Evolutionary conservation across 2,888 invertebrate genomes (phyloP).

Genomic region (Noctua janthe): DNA sequence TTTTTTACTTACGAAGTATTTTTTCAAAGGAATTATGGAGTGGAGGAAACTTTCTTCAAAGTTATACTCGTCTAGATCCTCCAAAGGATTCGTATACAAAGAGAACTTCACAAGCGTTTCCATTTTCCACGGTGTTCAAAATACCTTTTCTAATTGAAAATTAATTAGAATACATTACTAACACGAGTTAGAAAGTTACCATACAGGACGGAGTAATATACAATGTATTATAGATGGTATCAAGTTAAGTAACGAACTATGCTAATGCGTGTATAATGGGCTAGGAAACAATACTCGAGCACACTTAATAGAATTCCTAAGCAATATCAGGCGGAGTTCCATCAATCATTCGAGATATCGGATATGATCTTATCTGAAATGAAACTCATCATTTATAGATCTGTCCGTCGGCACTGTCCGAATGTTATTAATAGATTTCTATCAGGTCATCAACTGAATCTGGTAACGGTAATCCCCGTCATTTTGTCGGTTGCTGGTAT

Average conservation of each 20-base stretch:
- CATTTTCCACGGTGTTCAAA: conserved; percentile 42
- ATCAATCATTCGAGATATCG: conserved; percentile 87
- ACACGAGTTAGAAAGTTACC: conserved; percentile 47
- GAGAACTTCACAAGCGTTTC: conserved; percentile 46
- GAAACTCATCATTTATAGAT: conserved; percentile 90
- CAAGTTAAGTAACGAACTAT: conserved; percentile 76
- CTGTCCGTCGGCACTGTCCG: conserved; percentile 86
- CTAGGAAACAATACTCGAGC: conserved; percentile 84
- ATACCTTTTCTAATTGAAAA: conserved; percentile 61
- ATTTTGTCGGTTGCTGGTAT: conserved; percentile 83
- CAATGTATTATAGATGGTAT: conserved; percentile 64
- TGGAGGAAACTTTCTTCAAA: conserved; percentile 32
- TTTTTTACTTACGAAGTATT: background rate
- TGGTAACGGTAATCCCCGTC: conserved; percentile 86
- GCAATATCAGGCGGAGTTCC: conserved; percentile 81
- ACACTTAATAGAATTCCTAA: conserved; percentile 87
- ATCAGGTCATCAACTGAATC: conserved; percentile 89
- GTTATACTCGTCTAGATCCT: conserved; percentile 28
- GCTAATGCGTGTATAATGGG: conserved; percentile 87
- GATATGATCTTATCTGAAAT: conserved; percentile 89
- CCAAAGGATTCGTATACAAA: conserved; percentile 44
- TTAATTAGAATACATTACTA: conserved; percentile 65
- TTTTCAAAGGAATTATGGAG: conserved; percentile 35
- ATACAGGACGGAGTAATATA: conserved; percentile 40
- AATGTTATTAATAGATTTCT: conserved; percentile 90